phyloP scores from a whole-genome alignment of 2,113 vertebrate species.

The Malurus cyaneus region DNA sequence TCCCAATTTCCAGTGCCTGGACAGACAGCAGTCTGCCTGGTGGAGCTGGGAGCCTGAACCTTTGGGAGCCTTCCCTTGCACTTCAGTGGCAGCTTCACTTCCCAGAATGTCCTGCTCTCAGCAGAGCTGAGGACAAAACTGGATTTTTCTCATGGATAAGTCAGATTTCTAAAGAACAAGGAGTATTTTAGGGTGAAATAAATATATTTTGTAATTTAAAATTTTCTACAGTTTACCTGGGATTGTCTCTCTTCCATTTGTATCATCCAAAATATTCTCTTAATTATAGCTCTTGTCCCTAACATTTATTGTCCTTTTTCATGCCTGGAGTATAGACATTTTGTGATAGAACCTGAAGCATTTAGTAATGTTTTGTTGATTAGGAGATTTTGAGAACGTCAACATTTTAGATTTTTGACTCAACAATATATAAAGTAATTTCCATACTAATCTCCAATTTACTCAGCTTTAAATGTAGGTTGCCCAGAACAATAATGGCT shows the following conservation, averaged over 20 bases:
- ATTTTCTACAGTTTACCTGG: background rate
- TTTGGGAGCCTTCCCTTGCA: background rate
- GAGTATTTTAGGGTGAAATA: background rate
- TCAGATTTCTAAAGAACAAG: background rate
- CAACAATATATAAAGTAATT: background rate
- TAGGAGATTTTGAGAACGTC: background rate
- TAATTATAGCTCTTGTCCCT: background rate
- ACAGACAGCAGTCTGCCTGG: background rate
- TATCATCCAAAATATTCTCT: background rate
- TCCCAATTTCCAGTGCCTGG: background rate
- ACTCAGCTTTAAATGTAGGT: background rate
- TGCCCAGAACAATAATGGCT: background rate
- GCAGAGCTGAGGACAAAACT: background rate
- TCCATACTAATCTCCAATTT: background rate
- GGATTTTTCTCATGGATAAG: background rate
- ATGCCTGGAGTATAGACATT: background rate
- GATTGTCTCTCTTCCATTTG: background rate
- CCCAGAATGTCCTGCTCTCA: background rate
- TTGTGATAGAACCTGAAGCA: background rate
- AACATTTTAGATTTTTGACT: background rate
- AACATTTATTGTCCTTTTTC: background rate
- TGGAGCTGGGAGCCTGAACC: background rate
- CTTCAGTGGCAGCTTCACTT: rapidly evolving
- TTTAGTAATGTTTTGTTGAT: background rate
- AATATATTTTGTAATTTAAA: background rate